Evolutionary conservation across 2,797 vertebrate species (phyloP), one percentile per base, ranked within the genome.

Genomic region (Gallirallus australis): DNA sequence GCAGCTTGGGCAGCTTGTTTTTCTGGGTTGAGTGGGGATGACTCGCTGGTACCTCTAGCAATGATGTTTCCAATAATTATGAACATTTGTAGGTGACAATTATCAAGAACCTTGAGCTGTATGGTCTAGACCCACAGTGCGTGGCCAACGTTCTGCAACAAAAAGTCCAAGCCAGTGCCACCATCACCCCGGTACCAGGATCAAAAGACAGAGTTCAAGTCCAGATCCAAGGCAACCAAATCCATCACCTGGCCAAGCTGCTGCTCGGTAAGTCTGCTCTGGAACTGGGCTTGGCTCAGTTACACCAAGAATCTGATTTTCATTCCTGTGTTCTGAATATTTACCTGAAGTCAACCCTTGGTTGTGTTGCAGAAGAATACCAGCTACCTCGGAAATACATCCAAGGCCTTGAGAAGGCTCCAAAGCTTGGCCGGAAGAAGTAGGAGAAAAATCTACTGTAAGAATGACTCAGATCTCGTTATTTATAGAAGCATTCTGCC

Each of bases 161-260:
- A 85, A 97, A 98, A 91, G 99, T 99, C 80, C 99, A 99, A 96
- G 99, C 99, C 90, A 99, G 99, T 92, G 98, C 98, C 10, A 98
- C 98, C 15, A 95, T 99, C 84, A 97, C 97, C 13, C 97, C 98
- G 3, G 53, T 98, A 8, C 98, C 99, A 5, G 99, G 99, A 40
- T 65, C 98, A 68, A 99, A 99, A 95, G 99, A 99, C 92, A 98
- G 98, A 94, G 97, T 99, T 48, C 98, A 98, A 95, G 99, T 99
- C 79, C 99, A 99, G 97, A 98, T 99, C 96, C 99, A 99, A 96
- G 99, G 99, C 76, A 99, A 99, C 97, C 99, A 99, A 97, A 97
- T 99, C 92, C 98, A 99, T 79, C 99, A 99, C 71, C 97, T 98
- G 11, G 98, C 99, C 96, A 98, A 97, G 97, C 96, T 99, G 82